phyloP scores from a whole-genome alignment of 2,797 vertebrate genomes.

The Coluber constrictor region DNA sequence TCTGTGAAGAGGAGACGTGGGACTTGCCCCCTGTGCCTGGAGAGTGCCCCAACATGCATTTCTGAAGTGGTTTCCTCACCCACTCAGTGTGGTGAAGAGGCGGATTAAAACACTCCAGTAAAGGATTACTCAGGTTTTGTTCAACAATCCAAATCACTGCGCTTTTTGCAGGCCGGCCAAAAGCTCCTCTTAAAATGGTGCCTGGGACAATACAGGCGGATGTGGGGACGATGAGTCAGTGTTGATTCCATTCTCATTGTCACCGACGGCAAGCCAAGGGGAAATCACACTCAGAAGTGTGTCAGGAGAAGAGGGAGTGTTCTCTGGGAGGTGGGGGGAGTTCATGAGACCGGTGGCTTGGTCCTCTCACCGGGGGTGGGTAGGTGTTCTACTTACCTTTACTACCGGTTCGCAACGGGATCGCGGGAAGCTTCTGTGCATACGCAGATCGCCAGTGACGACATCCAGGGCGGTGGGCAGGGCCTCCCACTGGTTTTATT shows the following conservation, averaged over 20 bases:
- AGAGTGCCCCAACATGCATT: background rate
- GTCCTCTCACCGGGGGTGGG: background rate
- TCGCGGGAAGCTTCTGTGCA: no score
- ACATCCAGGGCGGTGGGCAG: no score
- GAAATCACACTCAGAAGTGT: background rate
- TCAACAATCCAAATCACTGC: conserved; percentile 7
- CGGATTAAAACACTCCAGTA: conserved; percentile 7
- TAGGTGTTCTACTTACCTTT: no score
- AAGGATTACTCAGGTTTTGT: conserved; percentile 18
- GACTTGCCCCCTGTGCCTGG: background rate
- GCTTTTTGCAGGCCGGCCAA: background rate
- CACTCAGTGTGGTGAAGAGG: background rate
- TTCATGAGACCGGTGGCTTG: background rate
- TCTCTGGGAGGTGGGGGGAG: background rate
- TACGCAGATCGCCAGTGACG: no score
- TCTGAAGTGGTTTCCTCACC: background rate
- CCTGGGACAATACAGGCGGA: background rate
- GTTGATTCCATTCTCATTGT: background rate
- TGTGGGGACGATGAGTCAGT: background rate
- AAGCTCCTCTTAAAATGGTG: background rate
- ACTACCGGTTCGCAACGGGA: no score
- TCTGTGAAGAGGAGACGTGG: background rate
- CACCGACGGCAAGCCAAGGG: background rate
- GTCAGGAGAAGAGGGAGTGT: background rate
- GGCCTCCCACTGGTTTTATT: no score